Conservation (phyloP, 1,140 invertebrate genomes). For the Pseudomyrmex gracilis region DNA sequence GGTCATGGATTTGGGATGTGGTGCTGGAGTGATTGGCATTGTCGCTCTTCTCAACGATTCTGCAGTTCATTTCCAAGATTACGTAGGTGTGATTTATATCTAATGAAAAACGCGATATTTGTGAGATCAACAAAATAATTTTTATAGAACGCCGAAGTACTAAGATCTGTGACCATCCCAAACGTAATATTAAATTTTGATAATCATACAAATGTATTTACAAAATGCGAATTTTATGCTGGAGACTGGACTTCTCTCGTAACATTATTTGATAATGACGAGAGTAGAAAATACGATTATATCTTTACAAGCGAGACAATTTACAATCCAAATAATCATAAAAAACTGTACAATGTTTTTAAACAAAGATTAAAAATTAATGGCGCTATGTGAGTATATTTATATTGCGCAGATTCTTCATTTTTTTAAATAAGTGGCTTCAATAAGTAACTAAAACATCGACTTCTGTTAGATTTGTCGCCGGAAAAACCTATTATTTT, state of each 20-base stretch:
- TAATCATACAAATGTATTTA: slow-evolving; percentile 80
- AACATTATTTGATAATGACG: slow-evolving; percentile 76
- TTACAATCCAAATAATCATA: slow-evolving; percentile 93
- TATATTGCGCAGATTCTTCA: slow-evolving; percentile 9
- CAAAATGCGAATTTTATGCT: slow-evolving; percentile 89
- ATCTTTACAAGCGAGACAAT: slow-evolving; percentile 97
- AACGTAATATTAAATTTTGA: slow-evolving; percentile 91
- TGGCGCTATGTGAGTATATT: slow-evolving; percentile 86
- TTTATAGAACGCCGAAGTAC: slow-evolving; percentile 92
- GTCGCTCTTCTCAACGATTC: slow-evolving; percentile 89
- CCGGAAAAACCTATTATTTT: slow-evolving; percentile 95
- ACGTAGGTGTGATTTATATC: slow-evolving; percentile 87
- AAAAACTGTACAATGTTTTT: slow-evolving; percentile 91
- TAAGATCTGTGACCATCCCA: slow-evolving; percentile 90
- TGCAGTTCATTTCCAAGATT: slow-evolving; percentile 95
- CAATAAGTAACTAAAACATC: not conserved
- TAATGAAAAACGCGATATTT: not conserved
- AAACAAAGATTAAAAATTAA: slow-evolving; percentile 87
- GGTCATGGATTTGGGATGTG: slow-evolving; percentile 95
- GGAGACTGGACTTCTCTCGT: slow-evolving; percentile 93
- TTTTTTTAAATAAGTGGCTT: slow-evolving; percentile 42
- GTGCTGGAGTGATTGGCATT: slow-evolving; percentile 93
- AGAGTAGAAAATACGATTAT: slow-evolving; percentile 89
- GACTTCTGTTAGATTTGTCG: slow-evolving; percentile 87
- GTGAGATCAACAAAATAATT: slow-evolving; percentile 77